Percentiles rank a stretch among this genome's conserved stretches.
Evolutionary conservation across 2,888 invertebrate species (phyloP).

Genomic region (Spodoptera picta): DNA sequence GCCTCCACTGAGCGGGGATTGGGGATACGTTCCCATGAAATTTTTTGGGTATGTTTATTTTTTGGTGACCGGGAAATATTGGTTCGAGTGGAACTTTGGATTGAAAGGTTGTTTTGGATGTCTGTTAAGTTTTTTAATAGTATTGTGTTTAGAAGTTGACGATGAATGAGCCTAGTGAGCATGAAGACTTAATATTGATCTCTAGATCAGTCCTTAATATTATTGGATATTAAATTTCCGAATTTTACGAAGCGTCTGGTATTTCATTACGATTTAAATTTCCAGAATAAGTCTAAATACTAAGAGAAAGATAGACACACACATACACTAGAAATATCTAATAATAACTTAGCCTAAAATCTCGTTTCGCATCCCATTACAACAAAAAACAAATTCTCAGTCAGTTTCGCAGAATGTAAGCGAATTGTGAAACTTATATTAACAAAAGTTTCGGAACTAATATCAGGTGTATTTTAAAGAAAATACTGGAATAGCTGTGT

Average conservation of each 20-base stretch:
- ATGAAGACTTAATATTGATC: neutral
- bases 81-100: conserved; percentile 17
- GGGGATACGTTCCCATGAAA: conserved; percentile 52
- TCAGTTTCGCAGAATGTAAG: neutral
- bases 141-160: neutral
- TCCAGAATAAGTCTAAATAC: too few relatives aligned
- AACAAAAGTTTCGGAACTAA: conserved; percentile 32
- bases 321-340: too few relatives aligned
- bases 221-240: too few relatives aligned
- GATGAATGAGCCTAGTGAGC: conserved; percentile 1
- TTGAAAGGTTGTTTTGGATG: conserved; percentile 8
- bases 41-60: conserved; percentile 50
- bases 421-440: conserved; percentile 14
- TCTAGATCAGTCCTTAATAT: too few relatives aligned
- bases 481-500: conserved; percentile 1
- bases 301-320: too few relatives aligned
- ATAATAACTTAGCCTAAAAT: too few relatives aligned
- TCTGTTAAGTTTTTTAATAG: neutral
- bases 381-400: conserved; percentile 5
- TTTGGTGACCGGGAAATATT: conserved; percentile 35
- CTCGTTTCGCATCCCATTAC: too few relatives aligned
- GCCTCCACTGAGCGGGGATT: conserved; percentile 36
- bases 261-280: too few relatives aligned
- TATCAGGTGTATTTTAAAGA: conserved; percentile 23
- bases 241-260: too few relatives aligned